Percentiles rank a stretch among this genome's conserved stretches.
These are phyloP conservation scores for Chymomyza costata DNA, from an alignment of 1,140 invertebrate genomes.

Conservation along the genomic window DNA sequence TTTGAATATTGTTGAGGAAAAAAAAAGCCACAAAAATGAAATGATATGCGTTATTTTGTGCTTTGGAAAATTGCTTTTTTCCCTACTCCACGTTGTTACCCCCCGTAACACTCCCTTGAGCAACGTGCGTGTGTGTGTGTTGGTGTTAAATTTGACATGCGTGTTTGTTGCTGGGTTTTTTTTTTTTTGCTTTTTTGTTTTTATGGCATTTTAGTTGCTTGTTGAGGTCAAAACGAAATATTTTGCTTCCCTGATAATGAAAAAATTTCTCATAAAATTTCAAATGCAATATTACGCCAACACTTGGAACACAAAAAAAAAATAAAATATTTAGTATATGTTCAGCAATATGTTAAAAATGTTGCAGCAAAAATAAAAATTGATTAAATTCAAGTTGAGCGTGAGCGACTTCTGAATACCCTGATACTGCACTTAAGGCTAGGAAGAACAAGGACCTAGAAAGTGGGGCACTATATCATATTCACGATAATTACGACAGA, in stretches of 20 bases:
- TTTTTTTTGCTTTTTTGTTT: no score
- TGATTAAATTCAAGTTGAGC: no score
- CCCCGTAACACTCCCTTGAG: not conserved
- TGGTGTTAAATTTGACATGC: slow-evolving; percentile 8
- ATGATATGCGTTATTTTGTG: slow-evolving; percentile 28
- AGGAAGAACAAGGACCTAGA: no score
- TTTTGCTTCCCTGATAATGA: no score
- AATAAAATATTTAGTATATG: slow-evolving; percentile 34
- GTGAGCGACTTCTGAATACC: no score
- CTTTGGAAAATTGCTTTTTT: slow-evolving; percentile 25
- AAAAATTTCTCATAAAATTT: no score
- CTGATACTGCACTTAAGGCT: no score
- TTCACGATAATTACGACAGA: no score
- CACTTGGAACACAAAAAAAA: slow-evolving; percentile 1
- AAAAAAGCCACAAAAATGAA: slow-evolving; percentile 18
- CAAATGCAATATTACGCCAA: no score
- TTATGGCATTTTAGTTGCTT: slow-evolving; percentile 23
- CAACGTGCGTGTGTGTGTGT: slow-evolving; percentile 5
- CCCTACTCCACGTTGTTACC: not conserved
- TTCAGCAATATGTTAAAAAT: slow-evolving; percentile 47
- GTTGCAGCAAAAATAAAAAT: no score
- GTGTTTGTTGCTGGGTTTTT: slow-evolving; percentile 21
- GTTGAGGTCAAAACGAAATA: slow-evolving; percentile 30
- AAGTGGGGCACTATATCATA: no score
- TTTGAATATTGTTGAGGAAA: no score